These are phyloP conservation scores for Sebastes umbrosus DNA, from an alignment of 2,797 vertebrate species.

Conservation along the genomic window DNA sequence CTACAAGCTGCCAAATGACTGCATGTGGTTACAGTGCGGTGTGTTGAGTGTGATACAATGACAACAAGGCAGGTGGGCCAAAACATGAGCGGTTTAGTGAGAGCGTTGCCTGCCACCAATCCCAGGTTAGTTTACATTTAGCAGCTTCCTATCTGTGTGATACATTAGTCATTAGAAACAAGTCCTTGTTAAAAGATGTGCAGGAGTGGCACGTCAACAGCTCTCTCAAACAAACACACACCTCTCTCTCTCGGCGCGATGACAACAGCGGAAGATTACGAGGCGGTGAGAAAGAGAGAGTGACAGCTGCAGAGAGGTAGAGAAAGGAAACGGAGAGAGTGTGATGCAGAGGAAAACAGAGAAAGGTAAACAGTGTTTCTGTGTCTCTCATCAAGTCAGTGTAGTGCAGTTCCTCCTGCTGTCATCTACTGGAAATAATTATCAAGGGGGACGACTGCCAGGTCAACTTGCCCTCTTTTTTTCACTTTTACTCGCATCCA, in stretches of 20 bases:
- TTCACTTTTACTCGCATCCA: slow-evolving; percentile 7
- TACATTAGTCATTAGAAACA: slow-evolving; percentile 63
- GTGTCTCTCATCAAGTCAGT: slow-evolving; percentile 64
- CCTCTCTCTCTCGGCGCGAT: slow-evolving; percentile 38
- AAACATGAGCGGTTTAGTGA: slow-evolving; percentile 9
- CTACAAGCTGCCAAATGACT: slow-evolving; percentile 9
- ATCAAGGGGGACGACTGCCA: slow-evolving; percentile 44
- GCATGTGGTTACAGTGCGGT: slow-evolving; percentile 7
- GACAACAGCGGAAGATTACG: slow-evolving; percentile 65
- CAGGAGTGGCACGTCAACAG: slow-evolving; percentile 54
- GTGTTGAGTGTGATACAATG: slow-evolving; percentile 30
- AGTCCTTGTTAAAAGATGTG: slow-evolving; percentile 75
- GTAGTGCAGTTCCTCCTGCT: slow-evolving; percentile 64
- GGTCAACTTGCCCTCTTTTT: slow-evolving; percentile 54
- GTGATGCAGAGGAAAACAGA: slow-evolving; percentile 31
- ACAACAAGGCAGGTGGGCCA: slow-evolving; percentile 38
- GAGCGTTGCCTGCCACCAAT: slow-evolving; percentile 28
- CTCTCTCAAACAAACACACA: slow-evolving; percentile 61
- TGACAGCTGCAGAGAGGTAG: slow-evolving; percentile 56
- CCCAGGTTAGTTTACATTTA: slow-evolving; percentile 58
- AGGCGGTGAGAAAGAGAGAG: slow-evolving; percentile 72
- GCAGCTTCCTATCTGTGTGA: slow-evolving; percentile 41
- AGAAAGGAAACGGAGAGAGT: slow-evolving; percentile 8
- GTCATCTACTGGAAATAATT: slow-evolving; percentile 72
- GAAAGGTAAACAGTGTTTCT: slow-evolving; percentile 56